Evolutionary conservation across 2,113 vertebrate species (phyloP).

Genomic region (Rhabdornis inornatus): DNA sequence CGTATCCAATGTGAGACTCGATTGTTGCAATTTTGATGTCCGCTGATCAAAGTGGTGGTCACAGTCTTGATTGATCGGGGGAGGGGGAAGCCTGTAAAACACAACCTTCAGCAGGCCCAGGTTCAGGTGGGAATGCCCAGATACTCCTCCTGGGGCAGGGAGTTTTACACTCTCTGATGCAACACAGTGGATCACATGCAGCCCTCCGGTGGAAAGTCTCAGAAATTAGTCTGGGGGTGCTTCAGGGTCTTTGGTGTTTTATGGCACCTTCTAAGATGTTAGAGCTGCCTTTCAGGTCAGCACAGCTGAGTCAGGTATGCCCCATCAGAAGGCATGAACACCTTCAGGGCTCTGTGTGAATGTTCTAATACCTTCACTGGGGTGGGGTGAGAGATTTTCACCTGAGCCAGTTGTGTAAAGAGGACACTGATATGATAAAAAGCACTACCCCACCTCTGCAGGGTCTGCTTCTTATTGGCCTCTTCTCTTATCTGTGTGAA

Average conservation of each 20-base stretch:
- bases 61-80: neutral
- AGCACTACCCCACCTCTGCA: neutral
- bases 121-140: neutral
- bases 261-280: neutral
- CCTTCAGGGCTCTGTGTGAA: neutral
- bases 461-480: neutral
- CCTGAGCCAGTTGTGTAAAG: neutral
- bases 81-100: fast-evolving
- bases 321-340: neutral
- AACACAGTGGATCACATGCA: neutral
- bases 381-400: neutral
- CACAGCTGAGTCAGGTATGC: fast-evolving
- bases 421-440: neutral
- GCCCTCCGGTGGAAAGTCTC: neutral
- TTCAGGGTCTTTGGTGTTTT: neutral
- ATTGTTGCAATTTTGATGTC: neutral
- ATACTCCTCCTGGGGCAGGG: too few species aligned
- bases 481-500: neutral
- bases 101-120: neutral
- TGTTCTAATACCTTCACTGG: neutral
- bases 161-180: neutral
- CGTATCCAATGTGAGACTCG: fast-evolving
- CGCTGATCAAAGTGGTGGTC: neutral
- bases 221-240: neutral
- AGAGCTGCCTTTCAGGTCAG: neutral